Percentiles rank a stretch among this genome's conserved stretches.
phyloP scores from a whole-genome alignment of 1,140 invertebrate species.

The Scaptodrosophila lebanonensis region DNA sequence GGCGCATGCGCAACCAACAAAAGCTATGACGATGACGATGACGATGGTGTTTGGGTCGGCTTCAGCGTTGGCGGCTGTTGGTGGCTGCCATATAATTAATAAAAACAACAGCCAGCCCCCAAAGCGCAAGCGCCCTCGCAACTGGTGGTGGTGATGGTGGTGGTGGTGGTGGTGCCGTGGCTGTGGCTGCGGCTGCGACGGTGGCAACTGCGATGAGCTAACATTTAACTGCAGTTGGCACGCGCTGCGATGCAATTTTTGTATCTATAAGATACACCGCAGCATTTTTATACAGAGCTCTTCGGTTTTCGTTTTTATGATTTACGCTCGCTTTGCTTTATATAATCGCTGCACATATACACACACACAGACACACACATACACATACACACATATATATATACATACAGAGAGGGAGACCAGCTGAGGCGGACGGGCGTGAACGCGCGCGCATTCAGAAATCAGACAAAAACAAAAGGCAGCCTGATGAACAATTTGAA shows the following conservation, averaged over 20 bases:
- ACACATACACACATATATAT: no score
- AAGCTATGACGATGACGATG: background rate
- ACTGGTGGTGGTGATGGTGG: no score
- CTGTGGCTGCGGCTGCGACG: conserved; percentile 1
- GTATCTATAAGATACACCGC: conserved; percentile 46
- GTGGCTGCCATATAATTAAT: conserved; percentile 39
- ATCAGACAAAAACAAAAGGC: conserved; percentile 15
- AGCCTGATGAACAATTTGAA: conserved; percentile 15
- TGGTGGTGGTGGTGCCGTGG: no score
- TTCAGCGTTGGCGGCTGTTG: background rate
- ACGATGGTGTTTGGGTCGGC: conserved; percentile 11
- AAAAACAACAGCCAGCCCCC: conserved; percentile 40
- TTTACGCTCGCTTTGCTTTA: conserved; percentile 45
- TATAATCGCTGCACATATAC: conserved; percentile 36
- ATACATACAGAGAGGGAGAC: no score
- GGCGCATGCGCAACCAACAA: conserved; percentile 50
- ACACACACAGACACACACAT: no score
- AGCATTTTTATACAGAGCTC: conserved; percentile 2
- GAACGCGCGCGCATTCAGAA: no score
- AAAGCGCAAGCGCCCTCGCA: no score
- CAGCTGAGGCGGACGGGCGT: no score
- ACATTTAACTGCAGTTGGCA: conserved; percentile 47
- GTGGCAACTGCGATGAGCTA: conserved; percentile 33
- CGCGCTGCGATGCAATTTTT: conserved; percentile 50
- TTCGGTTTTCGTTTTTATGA: conserved; percentile 42